These are phyloP conservation scores for Leptinotarsa undecemlineata DNA, from an alignment of 1,140 invertebrate genomes.

Conservation along the genomic window DNA sequence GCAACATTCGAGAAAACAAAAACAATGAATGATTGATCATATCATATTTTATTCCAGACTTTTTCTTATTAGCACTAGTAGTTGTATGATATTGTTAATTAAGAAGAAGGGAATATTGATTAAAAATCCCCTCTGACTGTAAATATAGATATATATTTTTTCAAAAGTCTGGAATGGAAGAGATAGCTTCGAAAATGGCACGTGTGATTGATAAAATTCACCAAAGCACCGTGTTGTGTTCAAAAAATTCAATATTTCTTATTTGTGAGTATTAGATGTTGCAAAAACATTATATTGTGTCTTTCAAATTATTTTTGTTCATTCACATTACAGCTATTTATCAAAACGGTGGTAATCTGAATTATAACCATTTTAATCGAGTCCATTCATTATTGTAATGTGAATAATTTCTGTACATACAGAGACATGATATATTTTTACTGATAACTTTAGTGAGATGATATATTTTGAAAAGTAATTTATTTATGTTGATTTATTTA, in stretches of 20 bases:
- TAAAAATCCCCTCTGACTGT: slow-evolving; percentile 40
- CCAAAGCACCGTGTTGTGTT: slow-evolving; percentile 47
- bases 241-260: slow-evolving; percentile 27
- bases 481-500: slow-evolving; percentile 37
- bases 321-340: slow-evolving; percentile 28
- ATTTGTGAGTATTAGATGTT: slow-evolving; percentile 27
- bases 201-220: slow-evolving; percentile 36
- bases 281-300: slow-evolving; percentile 32
- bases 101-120: slow-evolving; percentile 40
- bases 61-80: slow-evolving; percentile 17
- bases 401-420: slow-evolving; percentile 35
- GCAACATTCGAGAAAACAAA: slow-evolving; percentile 26
- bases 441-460: slow-evolving; percentile 37
- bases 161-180: slow-evolving; percentile 24
- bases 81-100: slow-evolving; percentile 19
- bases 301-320: slow-evolving; percentile 36
- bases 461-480: slow-evolving; percentile 31
- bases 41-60: slow-evolving; percentile 21
- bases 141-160: slow-evolving; percentile 26
- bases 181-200: slow-evolving; percentile 25
- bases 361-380: not conserved
- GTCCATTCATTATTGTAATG: slow-evolving; percentile 22
- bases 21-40: not conserved
- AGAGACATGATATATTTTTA: slow-evolving; percentile 39
- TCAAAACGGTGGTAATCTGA: not conserved